These are phyloP conservation scores for Spheniscus mendiculus DNA, from an alignment of 2,113 vertebrate species.

Conservation along the genomic window DNA sequence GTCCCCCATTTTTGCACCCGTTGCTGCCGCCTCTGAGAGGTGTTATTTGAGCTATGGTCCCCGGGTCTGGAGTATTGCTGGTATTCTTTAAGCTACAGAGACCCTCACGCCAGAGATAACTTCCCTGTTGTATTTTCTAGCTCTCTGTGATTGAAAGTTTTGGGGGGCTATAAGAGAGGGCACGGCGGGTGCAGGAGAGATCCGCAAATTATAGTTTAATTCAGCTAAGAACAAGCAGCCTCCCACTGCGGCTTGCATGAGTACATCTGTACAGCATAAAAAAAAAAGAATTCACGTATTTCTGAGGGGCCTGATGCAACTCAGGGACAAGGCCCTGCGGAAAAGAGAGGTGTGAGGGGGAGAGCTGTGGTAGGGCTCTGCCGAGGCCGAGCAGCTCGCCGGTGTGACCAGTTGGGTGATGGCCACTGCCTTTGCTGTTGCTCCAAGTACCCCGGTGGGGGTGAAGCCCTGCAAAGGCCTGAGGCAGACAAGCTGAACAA, in stretches of 20 bases:
- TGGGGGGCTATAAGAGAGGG: not conserved
- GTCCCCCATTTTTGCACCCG: not conserved
- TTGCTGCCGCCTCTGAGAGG: not conserved
- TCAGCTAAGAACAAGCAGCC: not conserved
- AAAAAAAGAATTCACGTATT: not conserved
- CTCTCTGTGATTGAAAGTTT: not conserved
- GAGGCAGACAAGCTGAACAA: not conserved
- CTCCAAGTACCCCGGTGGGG: not conserved
- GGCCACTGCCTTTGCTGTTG: not conserved
- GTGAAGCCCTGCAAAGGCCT: not conserved
- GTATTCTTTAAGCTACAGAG: not conserved
- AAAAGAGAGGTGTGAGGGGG: not conserved
- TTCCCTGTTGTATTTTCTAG: not conserved
- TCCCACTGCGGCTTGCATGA: not conserved
- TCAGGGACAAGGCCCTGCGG: not conserved
- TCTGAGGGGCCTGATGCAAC: not conserved
- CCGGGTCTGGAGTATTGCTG: not conserved
- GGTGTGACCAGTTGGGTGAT: not conserved
- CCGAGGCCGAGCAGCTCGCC: not conserved
- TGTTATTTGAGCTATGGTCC: not conserved
- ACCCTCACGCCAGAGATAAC: accelerated
- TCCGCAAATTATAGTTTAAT: not conserved
- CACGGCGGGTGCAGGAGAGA: not conserved
- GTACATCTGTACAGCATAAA: not conserved
- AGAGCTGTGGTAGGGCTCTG: not conserved